phyloP scores from a whole-genome alignment of 2,797 vertebrate species.

The Lithobates pipiens region DNA sequence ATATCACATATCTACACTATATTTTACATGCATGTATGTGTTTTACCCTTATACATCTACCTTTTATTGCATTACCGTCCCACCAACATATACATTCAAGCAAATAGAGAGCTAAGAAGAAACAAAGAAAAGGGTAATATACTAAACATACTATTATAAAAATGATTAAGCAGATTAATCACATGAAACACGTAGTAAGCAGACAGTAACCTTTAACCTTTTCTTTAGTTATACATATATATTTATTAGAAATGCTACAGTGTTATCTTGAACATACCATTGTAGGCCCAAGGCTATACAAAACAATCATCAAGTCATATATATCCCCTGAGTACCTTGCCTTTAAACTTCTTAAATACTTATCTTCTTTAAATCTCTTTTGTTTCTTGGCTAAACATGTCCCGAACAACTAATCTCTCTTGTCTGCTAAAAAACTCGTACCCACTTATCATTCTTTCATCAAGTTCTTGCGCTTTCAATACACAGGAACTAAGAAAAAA shows the following conservation, averaged over 20 bases:
- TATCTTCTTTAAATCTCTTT: conserved; percentile 55
- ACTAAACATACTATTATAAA: not conserved
- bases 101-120: not conserved
- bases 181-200: not conserved
- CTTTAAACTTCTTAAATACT: conserved; percentile 51
- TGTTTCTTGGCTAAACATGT: conserved; percentile 57
- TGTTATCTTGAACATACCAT: not conserved
- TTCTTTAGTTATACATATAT: conserved; percentile 1
- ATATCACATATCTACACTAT: no score
- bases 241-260: conserved; percentile 1
- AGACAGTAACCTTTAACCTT: not conserved
- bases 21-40: no score
- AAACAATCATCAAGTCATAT: conserved; percentile 33
- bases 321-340: conserved; percentile 29
- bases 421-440: conserved; percentile 56
- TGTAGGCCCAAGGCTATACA: conserved; percentile 43
- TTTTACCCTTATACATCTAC: no score
- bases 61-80: no score
- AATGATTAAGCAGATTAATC: not conserved
- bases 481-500: conserved; percentile 52
- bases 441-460: conserved; percentile 60
- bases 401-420: conserved; percentile 55
- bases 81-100: not conserved
- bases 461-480: conserved; percentile 59
- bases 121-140: no score